phyloP scores from a whole-genome alignment of 64 coral and sea anemone species.

The Stichodactyla mertensii region DNA sequence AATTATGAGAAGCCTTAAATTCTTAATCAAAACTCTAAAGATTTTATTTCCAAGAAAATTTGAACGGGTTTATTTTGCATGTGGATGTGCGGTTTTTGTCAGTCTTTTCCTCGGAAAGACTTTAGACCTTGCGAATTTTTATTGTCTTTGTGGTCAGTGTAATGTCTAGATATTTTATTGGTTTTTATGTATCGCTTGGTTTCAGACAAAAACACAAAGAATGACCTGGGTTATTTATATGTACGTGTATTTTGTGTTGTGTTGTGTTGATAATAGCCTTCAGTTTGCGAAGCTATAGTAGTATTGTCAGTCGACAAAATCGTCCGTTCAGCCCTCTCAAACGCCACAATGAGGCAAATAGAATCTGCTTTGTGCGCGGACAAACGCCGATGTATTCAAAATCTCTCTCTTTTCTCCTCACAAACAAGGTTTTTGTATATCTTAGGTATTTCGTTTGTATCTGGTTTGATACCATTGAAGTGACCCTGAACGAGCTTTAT shows the following conservation, averaged over 20 bases:
- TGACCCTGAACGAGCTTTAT: background rate
- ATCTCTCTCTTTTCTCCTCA: background rate
- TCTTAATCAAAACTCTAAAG: background rate
- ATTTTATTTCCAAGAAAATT: background rate
- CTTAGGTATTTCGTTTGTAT: background rate
- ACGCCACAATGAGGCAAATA: background rate
- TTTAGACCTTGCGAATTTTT: background rate
- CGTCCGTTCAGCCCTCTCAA: background rate
- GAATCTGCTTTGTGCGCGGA: background rate
- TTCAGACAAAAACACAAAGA: background rate
- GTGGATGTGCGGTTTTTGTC: background rate
- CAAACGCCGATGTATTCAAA: background rate
- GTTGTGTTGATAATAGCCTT: background rate
- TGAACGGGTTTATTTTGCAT: background rate
- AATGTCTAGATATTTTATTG: background rate
- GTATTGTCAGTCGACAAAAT: background rate
- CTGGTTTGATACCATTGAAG: constrained; percentile 4
- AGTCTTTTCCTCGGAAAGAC: background rate
- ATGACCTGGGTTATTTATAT: background rate
- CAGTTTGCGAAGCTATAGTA: background rate
- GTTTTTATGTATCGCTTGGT: background rate
- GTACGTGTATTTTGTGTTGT: background rate
- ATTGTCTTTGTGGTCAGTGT: background rate
- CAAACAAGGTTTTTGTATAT: background rate
- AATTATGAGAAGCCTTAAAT: too few relatives aligned